Evolutionary conservation across 2,888 invertebrate genomes (phyloP), one percentile per base, ranked within the genome.

Genomic region (Nomada fucata): DNA sequence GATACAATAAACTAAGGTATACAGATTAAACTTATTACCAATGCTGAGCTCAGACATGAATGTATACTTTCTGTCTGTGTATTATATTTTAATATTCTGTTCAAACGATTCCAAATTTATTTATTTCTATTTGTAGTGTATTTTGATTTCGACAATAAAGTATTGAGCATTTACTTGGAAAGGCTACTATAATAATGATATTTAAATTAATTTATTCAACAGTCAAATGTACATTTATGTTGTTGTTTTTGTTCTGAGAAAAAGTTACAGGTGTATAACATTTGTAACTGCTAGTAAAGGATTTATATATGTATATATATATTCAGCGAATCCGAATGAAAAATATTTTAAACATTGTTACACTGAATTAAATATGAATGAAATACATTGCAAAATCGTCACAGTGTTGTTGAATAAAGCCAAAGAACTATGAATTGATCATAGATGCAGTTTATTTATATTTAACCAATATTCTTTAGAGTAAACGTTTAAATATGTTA

Each of bases 401-500:
- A 52, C 36, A 65, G 53, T 36, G 36, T 1, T 29, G 13, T 63
- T 55, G 69, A 81, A 69, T n/a, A n/a, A 76, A 81, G 64, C 60
- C 50, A 72, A 23, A 81, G 42, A 72, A 64, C 59, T 81, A 68
- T 72, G 59, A 50, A 64, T 64, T 53, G 72, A 10, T 59, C 59
- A 61, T 71, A 69, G 53, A 53, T 47, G 20, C 29, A 61, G 53
- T 68, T 63, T 52, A 57, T 53, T 80, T 80, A 36, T 53, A 65
- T 59, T 67, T 47, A 53, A 82, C 36, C 55, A 55, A 53, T 70
- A 36, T 65, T 53, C 23, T 53, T 72, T 44, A 23, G 52, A 55
- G 23, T 80, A 75, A 80, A 23, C 71, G 70, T 75, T 82, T 74
- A 71, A 71, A 75, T 75, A 71, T 71, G 52, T 70, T 80, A 71